A percentile compares a stretch with the other conserved stretches of the same genome.
phyloP scores from a whole-genome alignment of 1,140 invertebrate species.

The Riptortus pedestris region DNA sequence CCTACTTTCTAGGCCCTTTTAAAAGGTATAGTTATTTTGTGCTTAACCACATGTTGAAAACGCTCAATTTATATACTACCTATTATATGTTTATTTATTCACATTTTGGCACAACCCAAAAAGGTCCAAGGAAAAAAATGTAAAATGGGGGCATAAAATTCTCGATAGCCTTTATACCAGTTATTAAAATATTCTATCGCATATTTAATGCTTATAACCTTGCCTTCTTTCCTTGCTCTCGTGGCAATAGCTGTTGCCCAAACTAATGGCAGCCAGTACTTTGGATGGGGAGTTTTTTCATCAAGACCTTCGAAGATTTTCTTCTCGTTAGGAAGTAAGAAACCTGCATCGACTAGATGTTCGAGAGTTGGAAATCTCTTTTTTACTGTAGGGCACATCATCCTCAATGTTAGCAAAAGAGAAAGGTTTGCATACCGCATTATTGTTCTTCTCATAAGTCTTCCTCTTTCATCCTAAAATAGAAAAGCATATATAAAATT shows the following conservation, averaged over 20 bases:
- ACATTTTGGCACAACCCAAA: too few relatives aligned
- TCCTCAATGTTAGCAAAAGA: constrained; percentile 36
- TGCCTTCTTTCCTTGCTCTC: constrained; percentile 45
- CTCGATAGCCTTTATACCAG: too few relatives aligned
- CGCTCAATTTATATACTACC: too few relatives aligned
- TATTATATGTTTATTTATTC: too few relatives aligned
- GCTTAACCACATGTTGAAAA: too few relatives aligned
- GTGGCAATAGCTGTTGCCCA: constrained; percentile 47
- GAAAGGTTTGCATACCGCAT: constrained; percentile 46
- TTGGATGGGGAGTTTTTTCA: constrained; percentile 40
- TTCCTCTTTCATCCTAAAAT: constrained; percentile 36
- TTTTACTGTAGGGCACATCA: constrained; percentile 42
- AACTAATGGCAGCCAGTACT: constrained; percentile 52
- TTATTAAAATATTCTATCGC: too few relatives aligned
- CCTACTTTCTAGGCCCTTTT: too few relatives aligned
- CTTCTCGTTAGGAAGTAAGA: constrained; percentile 45
- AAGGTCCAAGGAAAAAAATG: too few relatives aligned
- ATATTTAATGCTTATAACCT: not conserved
- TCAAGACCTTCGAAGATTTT: constrained; percentile 33
- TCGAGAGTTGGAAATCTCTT: constrained; percentile 45
- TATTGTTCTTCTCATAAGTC: constrained; percentile 43
- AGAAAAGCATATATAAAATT: constrained; percentile 4
- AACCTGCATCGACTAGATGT: constrained; percentile 44
- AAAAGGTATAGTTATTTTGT: too few relatives aligned
- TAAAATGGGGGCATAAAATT: too few relatives aligned